These are phyloP conservation scores for Eleutherodactylus coqui DNA, from an alignment of 2,797 vertebrate genomes.

Conservation along the genomic window DNA sequence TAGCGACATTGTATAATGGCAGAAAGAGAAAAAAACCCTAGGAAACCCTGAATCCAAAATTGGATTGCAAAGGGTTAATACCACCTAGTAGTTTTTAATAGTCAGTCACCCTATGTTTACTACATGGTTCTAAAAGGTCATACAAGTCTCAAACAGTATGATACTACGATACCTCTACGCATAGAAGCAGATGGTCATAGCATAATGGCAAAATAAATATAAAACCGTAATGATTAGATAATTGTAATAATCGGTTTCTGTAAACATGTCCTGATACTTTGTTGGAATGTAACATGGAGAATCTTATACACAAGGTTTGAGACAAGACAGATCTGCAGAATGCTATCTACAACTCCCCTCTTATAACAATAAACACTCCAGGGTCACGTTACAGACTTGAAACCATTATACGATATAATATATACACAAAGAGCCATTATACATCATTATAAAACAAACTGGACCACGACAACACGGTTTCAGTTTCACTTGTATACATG, in stretches of 20 bases:
- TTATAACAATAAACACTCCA: slow-evolving; percentile 32
- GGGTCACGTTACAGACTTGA: slow-evolving; percentile 26
- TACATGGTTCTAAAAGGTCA: too few relatives aligned
- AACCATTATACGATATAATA: slow-evolving; percentile 42
- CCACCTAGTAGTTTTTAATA: too few relatives aligned
- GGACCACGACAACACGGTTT: neutral
- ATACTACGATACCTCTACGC: neutral
- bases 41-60: too few relatives aligned
- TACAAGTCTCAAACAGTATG: neutral
- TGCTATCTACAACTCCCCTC: slow-evolving; percentile 9
- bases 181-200: neutral
- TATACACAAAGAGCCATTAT: slow-evolving; percentile 55
- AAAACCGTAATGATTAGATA: neutral
- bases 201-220: neutral
- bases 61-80: too few relatives aligned
- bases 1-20: too few relatives aligned
- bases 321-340: slow-evolving; percentile 48
- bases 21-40: too few relatives aligned
- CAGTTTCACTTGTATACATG: slow-evolving; percentile 32
- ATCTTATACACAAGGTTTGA: slow-evolving; percentile 41
- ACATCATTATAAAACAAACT: slow-evolving; percentile 35
- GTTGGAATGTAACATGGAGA: slow-evolving; percentile 17
- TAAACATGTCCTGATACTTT: slow-evolving; percentile 6
- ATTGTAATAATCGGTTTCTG: neutral
- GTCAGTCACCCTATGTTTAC: too few relatives aligned